Evolutionary conservation across 2,797 vertebrate species (phyloP).

Genomic region (Corythornis leucogaster): DNA sequence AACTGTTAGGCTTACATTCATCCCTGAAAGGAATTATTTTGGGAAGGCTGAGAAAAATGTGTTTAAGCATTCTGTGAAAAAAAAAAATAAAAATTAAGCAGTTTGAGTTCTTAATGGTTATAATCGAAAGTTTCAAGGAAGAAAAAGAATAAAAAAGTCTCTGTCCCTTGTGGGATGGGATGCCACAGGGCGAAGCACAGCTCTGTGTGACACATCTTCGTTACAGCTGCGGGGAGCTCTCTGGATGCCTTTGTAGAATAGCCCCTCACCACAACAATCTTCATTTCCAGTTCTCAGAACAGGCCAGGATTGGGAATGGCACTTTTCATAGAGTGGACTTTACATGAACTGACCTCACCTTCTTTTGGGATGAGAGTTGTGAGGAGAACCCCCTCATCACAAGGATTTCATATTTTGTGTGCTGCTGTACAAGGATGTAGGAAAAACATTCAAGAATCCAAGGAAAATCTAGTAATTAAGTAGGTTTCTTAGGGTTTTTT

Average conservation of each 20-base stretch:
- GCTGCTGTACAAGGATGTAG: rapidly evolving
- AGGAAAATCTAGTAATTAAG: neutral
- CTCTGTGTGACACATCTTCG: neutral
- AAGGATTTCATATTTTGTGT: neutral
- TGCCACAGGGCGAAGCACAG: rapidly evolving
- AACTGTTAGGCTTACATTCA: constrained; percentile 43
- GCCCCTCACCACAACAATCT: neutral
- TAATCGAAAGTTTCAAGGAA: neutral
- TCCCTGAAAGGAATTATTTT: constrained; percentile 35
- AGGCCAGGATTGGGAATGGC: neutral
- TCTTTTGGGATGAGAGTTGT: neutral
- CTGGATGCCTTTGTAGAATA: neutral
- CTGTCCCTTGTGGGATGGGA: neutral
- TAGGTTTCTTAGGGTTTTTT: neutral
- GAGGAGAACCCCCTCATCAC: neutral
- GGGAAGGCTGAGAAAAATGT: constrained; percentile 14
- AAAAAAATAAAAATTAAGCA: neutral
- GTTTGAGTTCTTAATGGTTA: neutral
- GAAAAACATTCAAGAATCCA: neutral
- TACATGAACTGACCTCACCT: neutral
- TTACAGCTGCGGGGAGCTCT: neutral
- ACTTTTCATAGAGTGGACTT: neutral
- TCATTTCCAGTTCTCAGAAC: neutral
- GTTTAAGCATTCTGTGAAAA: neutral
- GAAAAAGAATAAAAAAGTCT: neutral